A percentile compares a stretch with the other conserved stretches of the same genome.
Evolutionary conservation across 2,113 vertebrate genomes (phyloP).

Genomic region (Sinocyclocheilus anophthalmus): DNA sequence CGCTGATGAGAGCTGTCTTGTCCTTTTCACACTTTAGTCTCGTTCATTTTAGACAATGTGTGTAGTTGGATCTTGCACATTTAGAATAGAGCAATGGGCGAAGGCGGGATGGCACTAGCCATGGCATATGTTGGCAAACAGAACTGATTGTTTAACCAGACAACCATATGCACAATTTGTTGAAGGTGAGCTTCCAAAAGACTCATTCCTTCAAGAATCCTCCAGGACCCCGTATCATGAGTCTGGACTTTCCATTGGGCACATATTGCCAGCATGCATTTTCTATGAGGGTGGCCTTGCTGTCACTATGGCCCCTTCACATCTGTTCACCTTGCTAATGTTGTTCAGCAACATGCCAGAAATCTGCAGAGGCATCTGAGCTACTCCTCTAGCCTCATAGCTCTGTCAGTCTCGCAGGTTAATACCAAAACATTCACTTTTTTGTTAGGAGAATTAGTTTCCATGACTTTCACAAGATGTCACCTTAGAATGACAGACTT

Average conservation of each 20-base stretch:
- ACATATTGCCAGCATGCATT: not conserved
- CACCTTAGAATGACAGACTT: not conserved
- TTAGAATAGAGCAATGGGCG: not conserved
- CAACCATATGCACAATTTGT: not conserved
- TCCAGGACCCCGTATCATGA: not conserved
- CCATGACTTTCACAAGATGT: not conserved
- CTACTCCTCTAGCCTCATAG: not conserved
- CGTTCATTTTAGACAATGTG: not conserved
- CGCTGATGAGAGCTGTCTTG: constrained; percentile 8
- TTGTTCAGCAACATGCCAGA: not conserved
- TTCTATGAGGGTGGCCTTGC: not conserved
- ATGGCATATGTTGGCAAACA: not conserved
- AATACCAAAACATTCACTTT: not conserved
- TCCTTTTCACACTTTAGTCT: not conserved
- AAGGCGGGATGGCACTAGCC: not conserved
- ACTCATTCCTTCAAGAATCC: not conserved
- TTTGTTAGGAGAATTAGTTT: not conserved
- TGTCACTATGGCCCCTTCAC: not conserved
- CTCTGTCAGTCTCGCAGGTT: not conserved
- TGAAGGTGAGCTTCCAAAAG: not conserved
- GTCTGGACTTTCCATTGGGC: not conserved
- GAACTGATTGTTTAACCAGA: not conserved
- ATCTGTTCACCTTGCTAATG: not conserved
- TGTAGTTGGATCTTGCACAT: not conserved
- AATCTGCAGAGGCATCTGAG: not conserved